Evolutionary conservation across 2,888 invertebrate species (phyloP).

Genomic region (Pterobdella sp.): DNA sequence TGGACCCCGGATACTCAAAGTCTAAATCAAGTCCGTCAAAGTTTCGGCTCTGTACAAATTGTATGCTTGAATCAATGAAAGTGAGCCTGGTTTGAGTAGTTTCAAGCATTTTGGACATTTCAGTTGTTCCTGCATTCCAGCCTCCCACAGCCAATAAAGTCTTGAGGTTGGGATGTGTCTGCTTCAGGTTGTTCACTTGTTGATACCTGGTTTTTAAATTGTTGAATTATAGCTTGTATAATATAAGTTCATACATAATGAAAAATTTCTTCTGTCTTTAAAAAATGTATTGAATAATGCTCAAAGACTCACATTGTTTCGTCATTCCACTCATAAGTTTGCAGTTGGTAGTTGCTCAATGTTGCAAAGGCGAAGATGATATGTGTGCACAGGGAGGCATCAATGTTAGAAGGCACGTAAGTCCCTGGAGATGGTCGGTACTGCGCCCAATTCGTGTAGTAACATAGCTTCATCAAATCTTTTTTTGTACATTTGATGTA

Average conservation of each 20-base stretch:
- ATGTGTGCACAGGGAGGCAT: neutral
- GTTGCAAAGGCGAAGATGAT: neutral
- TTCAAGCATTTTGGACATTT: slow-evolving; percentile 40
- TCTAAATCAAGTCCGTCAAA: slow-evolving; percentile 81
- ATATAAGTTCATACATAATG: too few relatives aligned
- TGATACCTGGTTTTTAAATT: too few relatives aligned
- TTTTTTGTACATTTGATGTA: too few relatives aligned
- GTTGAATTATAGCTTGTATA: too few relatives aligned
- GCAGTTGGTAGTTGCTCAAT: neutral
- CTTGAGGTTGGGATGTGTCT: slow-evolving; percentile 64
- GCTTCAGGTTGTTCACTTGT: slow-evolving; percentile 63
- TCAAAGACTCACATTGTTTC: neutral
- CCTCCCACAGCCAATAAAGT: slow-evolving; percentile 78
- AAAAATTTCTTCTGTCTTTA: too few relatives aligned
- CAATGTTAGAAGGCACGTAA: neutral
- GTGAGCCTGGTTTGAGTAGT: slow-evolving; percentile 5
- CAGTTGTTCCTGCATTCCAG: slow-evolving; percentile 61
- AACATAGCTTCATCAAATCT: neutral
- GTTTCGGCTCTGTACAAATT: slow-evolving; percentile 44
- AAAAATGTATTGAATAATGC: too few relatives aligned
- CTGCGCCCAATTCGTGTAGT: slow-evolving; percentile 14
- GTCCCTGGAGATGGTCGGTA: neutral
- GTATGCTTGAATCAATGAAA: slow-evolving; percentile 37
- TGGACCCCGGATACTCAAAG: slow-evolving; percentile 74
- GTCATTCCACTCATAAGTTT: neutral